Evolutionary conservation across 1,140 invertebrate species (phyloP), one percentile per base, ranked within the genome.

Genomic region (Aphelinus atriplicis): DNA sequence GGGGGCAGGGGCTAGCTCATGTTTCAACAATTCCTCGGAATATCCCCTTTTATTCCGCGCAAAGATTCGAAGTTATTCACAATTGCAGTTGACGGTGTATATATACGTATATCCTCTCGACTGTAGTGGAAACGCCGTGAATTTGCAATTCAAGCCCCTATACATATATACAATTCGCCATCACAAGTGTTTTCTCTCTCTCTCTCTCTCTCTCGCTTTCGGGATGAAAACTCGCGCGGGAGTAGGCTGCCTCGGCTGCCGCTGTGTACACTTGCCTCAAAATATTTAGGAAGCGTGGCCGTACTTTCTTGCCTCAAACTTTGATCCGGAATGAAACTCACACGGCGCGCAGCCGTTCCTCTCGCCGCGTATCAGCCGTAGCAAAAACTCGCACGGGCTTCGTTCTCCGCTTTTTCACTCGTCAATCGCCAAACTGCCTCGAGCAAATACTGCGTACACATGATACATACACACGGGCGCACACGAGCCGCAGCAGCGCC

Each of bases 381-480:
- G 26, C 26, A 26, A 26, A 48, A 45, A 46, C 61, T 63, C 61
- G 26, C 26, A 47, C 47, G 10, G 6, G 45, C 5, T 7, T 7
- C 45, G 10, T 63, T 9, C 63, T 42, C 51, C 43, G 7, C 61
- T 62, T 26, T 50, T 48, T 65, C 51, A 65, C 51, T 65, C 48
- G 63, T 47, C 63, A 65, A 65, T 65, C 63, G 51, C 63, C n/a
- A 51, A 51, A 65, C 63, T 65, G 50, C 9, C 47, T 65, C 43
- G 26, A 65, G 63, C 48, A 65, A 65, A 65, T 65, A 65, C 10
- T 10, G 46, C 6, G 10, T 63, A 63, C 7, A 7, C 56, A 7
- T 57, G 7, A 7, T 7, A n/a, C 56, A 57, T 57, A 57, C 26
- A 57, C 56, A 57, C 4, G 56, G 9, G 26, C 26, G 10, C 26